Percentiles rank a stretch among this genome's conserved stretches.
Conservation (phyloP, 2,797 vertebrate species). For the Etheostoma nigrum region DNA sequence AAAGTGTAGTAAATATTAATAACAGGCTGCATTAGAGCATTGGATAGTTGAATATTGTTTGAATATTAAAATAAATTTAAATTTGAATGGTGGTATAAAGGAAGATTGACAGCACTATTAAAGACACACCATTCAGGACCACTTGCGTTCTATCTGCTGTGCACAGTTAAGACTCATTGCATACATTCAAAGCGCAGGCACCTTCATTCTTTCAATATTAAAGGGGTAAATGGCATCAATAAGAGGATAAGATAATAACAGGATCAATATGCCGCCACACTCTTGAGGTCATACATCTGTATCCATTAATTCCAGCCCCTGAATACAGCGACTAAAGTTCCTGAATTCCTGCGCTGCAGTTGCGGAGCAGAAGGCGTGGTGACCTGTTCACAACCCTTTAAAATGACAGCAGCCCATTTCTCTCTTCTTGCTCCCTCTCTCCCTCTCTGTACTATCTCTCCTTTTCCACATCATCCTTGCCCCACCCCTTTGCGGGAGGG, state of each 20-base stretch:
- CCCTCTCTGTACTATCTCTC: constrained; percentile 49
- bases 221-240: too few relatives aligned
- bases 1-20: too few relatives aligned
- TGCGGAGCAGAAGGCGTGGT: constrained; percentile 69
- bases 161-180: constrained; percentile 20
- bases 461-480: constrained; percentile 61
- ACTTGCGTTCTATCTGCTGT: constrained; percentile 10
- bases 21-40: too few relatives aligned
- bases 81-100: too few relatives aligned
- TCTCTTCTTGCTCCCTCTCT: constrained; percentile 53
- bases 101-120: too few relatives aligned
- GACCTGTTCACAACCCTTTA: constrained; percentile 81
- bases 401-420: constrained; percentile 77
- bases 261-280: constrained; percentile 50
- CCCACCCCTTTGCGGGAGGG: constrained; percentile 77
- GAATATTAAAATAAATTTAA: too few relatives aligned
- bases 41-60: too few relatives aligned
- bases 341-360: constrained; percentile 53
- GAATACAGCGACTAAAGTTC: constrained; percentile 39
- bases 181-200: constrained; percentile 18
- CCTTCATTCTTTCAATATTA: constrained; percentile 37
- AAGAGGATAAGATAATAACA: too few relatives aligned
- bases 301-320: constrained; percentile 48
- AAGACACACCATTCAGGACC: not conserved
- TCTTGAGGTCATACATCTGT: constrained; percentile 59